These are phyloP conservation scores for Romanogobio albipinnatus DNA, from an alignment of 2,113 vertebrate species.

Conservation along the genomic window DNA sequence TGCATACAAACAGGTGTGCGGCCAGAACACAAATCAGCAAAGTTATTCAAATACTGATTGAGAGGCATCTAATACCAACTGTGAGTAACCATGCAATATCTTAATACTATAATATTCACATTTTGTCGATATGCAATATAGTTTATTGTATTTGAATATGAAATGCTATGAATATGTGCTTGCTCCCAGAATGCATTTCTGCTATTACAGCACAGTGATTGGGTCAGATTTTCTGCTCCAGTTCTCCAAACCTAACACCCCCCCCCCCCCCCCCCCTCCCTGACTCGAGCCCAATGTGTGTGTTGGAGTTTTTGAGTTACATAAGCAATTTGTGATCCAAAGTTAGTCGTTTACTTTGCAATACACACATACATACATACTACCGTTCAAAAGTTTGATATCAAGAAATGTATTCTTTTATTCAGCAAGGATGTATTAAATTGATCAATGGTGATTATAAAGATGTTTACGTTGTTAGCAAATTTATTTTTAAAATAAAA, in stretches of 20 bases:
- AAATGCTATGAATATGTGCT: background rate
- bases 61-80: background rate
- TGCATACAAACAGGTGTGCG: background rate
- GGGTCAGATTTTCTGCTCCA: conserved; percentile 76
- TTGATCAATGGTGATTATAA: too few relatives aligned
- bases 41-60: background rate
- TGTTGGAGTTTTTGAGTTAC: conserved; percentile 18
- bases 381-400: background rate
- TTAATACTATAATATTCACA: background rate
- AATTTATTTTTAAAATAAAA: too few relatives aligned
- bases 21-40: background rate
- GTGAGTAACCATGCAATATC: background rate
- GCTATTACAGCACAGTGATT: conserved; percentile 57
- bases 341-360: background rate
- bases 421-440: too few relatives aligned
- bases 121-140: background rate
- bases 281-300: conserved; percentile 37
- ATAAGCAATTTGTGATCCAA: conserved; percentile 15
- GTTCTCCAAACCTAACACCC: too few relatives aligned
- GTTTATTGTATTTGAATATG: conserved; percentile 14
- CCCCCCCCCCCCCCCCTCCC: conserved; percentile 51
- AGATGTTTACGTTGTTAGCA: too few relatives aligned
- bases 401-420: background rate
- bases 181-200: conserved; percentile 60
- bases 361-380: background rate